Conservation (phyloP, 2,113 vertebrate genomes). For the Podiceps cristatus region DNA sequence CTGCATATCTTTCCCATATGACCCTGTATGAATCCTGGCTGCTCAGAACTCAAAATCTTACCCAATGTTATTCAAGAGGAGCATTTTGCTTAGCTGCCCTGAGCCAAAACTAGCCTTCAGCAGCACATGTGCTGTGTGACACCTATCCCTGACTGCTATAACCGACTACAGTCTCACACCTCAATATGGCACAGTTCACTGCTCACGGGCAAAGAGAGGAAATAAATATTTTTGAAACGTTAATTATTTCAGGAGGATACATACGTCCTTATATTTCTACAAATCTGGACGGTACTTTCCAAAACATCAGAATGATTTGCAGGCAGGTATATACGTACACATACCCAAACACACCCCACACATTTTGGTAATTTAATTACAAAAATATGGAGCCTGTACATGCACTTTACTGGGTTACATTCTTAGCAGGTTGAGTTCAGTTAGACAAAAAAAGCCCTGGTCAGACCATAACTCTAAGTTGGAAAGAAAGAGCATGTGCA, state of each 20-base stretch:
- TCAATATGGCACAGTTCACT: not conserved
- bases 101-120: not conserved
- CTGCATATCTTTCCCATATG: not conserved
- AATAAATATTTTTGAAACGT: not conserved
- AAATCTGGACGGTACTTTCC: not conserved
- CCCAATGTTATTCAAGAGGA: not conserved
- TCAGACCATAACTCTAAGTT: not conserved
- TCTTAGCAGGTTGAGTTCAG: not conserved
- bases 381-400: not conserved
- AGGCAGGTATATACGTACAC: not conserved
- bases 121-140: not conserved
- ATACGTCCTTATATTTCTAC: not conserved
- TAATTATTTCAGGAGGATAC: not conserved
- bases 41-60: not conserved
- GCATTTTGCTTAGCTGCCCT: not conserved
- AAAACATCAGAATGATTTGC: not conserved
- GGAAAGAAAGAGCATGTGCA: not conserved
- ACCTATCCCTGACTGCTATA: not conserved
- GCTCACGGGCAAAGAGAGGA: not conserved
- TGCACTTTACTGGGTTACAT: not conserved
- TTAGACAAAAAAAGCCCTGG: not conserved
- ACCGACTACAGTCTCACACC: not conserved
- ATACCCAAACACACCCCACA: not conserved
- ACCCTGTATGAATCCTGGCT: not conserved
- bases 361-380: not conserved